Evolutionary conservation across 2,888 invertebrate species (phyloP).

Genomic region (Antheraea yamamai): DNA sequence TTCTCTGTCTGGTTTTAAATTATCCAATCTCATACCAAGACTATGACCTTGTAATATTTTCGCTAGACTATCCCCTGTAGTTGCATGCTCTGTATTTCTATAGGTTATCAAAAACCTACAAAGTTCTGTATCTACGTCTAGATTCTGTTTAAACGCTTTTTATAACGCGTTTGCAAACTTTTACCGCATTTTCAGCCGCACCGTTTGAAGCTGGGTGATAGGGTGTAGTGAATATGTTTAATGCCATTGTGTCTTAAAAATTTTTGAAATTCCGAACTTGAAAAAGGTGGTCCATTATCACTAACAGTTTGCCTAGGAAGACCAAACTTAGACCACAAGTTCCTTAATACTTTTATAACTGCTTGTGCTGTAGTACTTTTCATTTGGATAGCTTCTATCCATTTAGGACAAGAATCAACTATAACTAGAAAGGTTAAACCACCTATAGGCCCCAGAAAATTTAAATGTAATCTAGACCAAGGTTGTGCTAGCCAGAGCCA

Average conservation of each 20-base stretch:
- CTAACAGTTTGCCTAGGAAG: constrained; percentile 30
- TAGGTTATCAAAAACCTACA: constrained; percentile 28
- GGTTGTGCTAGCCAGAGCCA: too few species aligned
- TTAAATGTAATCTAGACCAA: too few species aligned
- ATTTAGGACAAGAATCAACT: constrained; percentile 24
- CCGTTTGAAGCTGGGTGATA: constrained; percentile 7
- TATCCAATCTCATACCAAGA: constrained; percentile 26
- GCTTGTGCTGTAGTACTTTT: constrained; percentile 21
- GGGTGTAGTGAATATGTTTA: too few species aligned
- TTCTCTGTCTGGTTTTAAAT: constrained; percentile 15
- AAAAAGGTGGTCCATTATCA: constrained; percentile 30
- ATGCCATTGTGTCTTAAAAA: neutral
- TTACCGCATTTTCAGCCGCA: constrained; percentile 35
- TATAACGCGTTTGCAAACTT: constrained; percentile 32
- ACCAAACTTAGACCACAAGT: constrained; percentile 22
- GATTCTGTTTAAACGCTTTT: constrained; percentile 23
- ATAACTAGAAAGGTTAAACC: constrained; percentile 1
- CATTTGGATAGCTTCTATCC: constrained; percentile 29
- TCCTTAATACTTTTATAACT: constrained; percentile 7
- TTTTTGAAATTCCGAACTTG: neutral
- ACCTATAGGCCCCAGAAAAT: too few species aligned
- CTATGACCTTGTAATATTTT: constrained; percentile 23
- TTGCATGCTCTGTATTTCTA: constrained; percentile 27
- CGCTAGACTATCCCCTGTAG: constrained; percentile 30
- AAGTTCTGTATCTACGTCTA: constrained; percentile 20